A percentile compares a stretch with the other conserved stretches of the same genome.
These are phyloP conservation scores for Lochmaea capreae DNA, from an alignment of 2,888 invertebrate species.

Conservation along the genomic window DNA sequence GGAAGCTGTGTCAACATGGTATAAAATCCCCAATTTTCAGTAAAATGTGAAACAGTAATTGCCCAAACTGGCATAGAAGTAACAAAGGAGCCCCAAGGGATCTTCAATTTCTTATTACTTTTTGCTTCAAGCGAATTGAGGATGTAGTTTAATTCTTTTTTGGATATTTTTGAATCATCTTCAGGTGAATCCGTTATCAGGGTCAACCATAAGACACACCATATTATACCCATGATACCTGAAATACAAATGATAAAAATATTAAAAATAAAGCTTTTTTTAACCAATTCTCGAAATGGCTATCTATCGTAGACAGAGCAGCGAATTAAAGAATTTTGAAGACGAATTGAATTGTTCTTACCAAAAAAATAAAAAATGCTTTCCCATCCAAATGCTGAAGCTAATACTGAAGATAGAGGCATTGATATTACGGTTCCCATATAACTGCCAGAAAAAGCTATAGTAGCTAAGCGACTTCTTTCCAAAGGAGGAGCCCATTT, in stretches of 20 bases:
- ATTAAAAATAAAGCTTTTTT: constrained; percentile 4
- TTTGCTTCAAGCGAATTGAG: constrained; percentile 68
- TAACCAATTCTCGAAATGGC: too few relatives aligned
- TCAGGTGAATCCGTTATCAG: constrained; percentile 81
- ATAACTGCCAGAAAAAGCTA: constrained; percentile 88
- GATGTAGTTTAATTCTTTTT: constrained; percentile 81
- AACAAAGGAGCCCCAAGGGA: constrained; percentile 84
- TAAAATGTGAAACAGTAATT: constrained; percentile 84
- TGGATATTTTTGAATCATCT: constrained; percentile 78
- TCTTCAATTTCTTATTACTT: constrained; percentile 68
- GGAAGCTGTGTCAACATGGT: constrained; percentile 68
- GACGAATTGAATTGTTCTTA: constrained; percentile 24
- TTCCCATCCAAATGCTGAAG: constrained; percentile 80
- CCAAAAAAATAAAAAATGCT: constrained; percentile 84
- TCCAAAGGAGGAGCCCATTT: constrained; percentile 86
- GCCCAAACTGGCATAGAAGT: constrained; percentile 86
- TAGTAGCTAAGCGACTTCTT: constrained; percentile 81
- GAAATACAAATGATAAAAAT: constrained; percentile 10
- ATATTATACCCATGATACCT: constrained; percentile 76
- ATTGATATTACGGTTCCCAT: constrained; percentile 87
- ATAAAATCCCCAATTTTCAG: constrained; percentile 93
- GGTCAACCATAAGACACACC: constrained; percentile 79
- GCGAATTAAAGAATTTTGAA: too few relatives aligned
- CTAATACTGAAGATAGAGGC: constrained; percentile 81
- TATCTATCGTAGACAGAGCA: too few relatives aligned